phyloP scores from a whole-genome alignment of 2,888 invertebrate genomes.

The Patella pellucida region DNA sequence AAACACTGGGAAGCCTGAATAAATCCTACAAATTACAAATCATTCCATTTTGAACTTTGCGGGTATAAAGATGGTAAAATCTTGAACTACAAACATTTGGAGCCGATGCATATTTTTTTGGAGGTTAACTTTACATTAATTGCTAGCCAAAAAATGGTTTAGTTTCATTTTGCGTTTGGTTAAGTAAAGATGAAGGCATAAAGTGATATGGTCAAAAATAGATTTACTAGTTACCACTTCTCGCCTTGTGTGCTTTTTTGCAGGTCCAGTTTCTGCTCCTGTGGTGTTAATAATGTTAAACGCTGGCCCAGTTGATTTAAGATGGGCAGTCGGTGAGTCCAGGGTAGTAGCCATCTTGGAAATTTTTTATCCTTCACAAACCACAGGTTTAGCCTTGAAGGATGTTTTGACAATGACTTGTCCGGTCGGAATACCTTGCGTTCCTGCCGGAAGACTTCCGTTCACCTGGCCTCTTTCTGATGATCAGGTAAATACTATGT shows the following conservation, averaged over 20 bases:
- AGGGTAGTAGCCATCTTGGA: slow-evolving; percentile 50
- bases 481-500: neutral
- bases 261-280: slow-evolving; percentile 29
- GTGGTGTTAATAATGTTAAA: slow-evolving; percentile 53
- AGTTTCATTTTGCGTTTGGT: too few species aligned
- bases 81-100: too few species aligned
- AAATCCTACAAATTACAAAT: too few species aligned
- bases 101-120: too few species aligned
- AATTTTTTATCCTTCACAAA: slow-evolving; percentile 64
- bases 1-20: too few species aligned
- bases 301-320: slow-evolving; percentile 50
- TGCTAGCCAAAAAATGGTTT: too few species aligned
- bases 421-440: slow-evolving; percentile 29
- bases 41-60: too few species aligned
- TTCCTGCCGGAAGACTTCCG: slow-evolving; percentile 63
- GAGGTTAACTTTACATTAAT: too few species aligned
- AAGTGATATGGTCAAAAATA: too few species aligned
- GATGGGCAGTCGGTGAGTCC: slow-evolving; percentile 36
- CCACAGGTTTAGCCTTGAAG: slow-evolving; percentile 57
- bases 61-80: too few species aligned
- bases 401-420: slow-evolving; percentile 44
- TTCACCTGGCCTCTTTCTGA: slow-evolving; percentile 60
- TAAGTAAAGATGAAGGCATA: too few species aligned
- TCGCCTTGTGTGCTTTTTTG: slow-evolving; percentile 44
- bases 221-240: slow-evolving; percentile 52